Evolutionary conservation across 2,113 vertebrate species (phyloP).

Genomic region (Ctenodactylus gundi): DNA sequence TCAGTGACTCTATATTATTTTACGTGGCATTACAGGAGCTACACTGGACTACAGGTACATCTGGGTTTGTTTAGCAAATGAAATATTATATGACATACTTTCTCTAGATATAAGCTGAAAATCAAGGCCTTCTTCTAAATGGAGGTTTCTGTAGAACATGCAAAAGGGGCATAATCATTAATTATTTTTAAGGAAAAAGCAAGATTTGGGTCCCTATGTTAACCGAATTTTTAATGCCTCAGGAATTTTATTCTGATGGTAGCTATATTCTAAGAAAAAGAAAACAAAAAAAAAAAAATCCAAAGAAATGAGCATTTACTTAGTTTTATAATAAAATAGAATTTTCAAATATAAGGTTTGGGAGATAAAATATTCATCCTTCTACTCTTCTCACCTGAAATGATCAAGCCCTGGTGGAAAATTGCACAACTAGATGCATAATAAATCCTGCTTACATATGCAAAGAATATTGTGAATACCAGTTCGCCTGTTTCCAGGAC

Average conservation of each 20-base stretch:
- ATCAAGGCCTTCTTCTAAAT: background rate
- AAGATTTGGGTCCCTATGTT: background rate
- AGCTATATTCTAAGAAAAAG: background rate
- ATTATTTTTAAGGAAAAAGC: background rate
- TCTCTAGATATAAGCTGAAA: background rate
- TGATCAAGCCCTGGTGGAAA: constrained; percentile 34
- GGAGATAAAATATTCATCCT: background rate
- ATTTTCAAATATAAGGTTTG: constrained; percentile 6
- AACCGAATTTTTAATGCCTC: constrained; percentile 12
- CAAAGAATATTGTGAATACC: background rate
- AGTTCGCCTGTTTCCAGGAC: background rate
- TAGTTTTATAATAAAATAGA: background rate
- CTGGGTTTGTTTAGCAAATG: constrained; percentile 23
- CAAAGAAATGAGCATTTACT: background rate
- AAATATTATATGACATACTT: background rate
- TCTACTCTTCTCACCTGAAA: constrained; percentile 7
- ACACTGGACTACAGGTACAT: background rate
- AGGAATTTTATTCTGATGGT: constrained; percentile 17
- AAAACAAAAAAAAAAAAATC: constrained; percentile 10
- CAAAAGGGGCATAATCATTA: background rate
- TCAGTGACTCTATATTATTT: background rate
- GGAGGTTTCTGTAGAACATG: background rate
- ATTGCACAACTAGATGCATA: background rate
- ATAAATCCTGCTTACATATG: constrained; percentile 25
- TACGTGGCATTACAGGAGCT: background rate